Evolutionary conservation across 2,888 invertebrate species (phyloP), one percentile per base, ranked within the genome.

Genomic region (Theretra japonica): DNA sequence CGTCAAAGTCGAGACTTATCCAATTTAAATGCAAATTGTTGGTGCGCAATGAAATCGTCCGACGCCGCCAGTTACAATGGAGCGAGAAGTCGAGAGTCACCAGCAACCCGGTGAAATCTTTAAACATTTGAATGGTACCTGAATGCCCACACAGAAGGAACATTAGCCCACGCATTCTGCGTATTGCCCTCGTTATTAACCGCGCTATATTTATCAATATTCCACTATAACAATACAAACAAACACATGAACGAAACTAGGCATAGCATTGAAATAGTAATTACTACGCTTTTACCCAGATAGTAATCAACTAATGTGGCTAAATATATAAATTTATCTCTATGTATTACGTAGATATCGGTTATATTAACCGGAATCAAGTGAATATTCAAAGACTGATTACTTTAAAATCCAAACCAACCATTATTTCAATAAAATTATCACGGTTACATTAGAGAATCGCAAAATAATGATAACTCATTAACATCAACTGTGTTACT

Each of bases 11-110:
- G 81, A 81, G 79, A 81, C 76, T 82, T 84, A 84, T 83, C 82
- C 82, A 88, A 88, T 89, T 86, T 87, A 88, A 87, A 89, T 86
- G 86, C 83, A 86, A 89, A 87, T 87, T 78, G 76, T 76, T 65
- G 65, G 80, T 81, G 82, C 82, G 83, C 82, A 86, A 88, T 87
- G 86, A 85, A 87, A 86, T 83, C 83, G 84, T 84, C 81, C 48
- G 65, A 41, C 41, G 65, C 23, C 41, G 81, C 83, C 79, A 84
- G 82, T 83, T 83, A 85, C 85, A 86, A 86, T 86, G 81, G 82
- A 80, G 82, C 77, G 82, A 79, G 79, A 80, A 77, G 80, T 81
- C 78, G 82, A 76, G 74, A 75, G 77, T 77, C 78, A 80, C 76
- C 74, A 76, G 77, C 74, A 75, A 73, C 78, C 76, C 77, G 81